Conservation (phyloP, 2,797 vertebrate species). For the Lutjanus campechanus region DNA sequence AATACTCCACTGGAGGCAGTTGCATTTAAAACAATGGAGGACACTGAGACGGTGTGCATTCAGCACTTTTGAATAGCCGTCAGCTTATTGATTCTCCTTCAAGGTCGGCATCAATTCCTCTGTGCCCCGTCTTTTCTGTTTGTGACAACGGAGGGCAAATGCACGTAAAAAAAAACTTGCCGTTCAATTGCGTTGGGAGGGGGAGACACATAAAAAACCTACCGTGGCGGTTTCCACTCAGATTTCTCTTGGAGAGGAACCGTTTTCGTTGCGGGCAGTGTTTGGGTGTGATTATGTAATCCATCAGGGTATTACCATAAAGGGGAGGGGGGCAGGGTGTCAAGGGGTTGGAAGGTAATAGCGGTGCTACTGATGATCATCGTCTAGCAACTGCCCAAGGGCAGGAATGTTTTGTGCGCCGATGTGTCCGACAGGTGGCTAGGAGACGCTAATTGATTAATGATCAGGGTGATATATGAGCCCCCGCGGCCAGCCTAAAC, state of each 20-base stretch:
- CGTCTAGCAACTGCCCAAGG: constrained; percentile 82
- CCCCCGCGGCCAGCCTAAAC: constrained; percentile 69
- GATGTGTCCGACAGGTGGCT: constrained; percentile 86
- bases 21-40: constrained; percentile 73
- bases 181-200: constrained; percentile 38
- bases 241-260: constrained; percentile 36
- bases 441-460: constrained; percentile 88
- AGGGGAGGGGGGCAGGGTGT: constrained; percentile 31
- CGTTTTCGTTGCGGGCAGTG: constrained; percentile 50
- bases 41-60: constrained; percentile 67
- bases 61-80: constrained; percentile 80
- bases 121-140: constrained; percentile 52
- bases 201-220: constrained; percentile 23
- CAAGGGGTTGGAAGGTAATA: constrained; percentile 64
- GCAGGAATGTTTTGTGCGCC: constrained; percentile 81
- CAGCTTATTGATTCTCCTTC: constrained; percentile 76
- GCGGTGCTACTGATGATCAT: constrained; percentile 71
- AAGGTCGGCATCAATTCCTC: constrained; percentile 72
- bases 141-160: constrained; percentile 59
- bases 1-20: constrained; percentile 67
- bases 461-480: constrained; percentile 86
- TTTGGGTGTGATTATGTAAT: constrained; percentile 82
- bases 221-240: constrained; percentile 43
- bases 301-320: constrained; percentile 75
- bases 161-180: constrained; percentile 42